phyloP scores from a whole-genome alignment of 2,888 invertebrate species.

The Hartigia nigra region DNA sequence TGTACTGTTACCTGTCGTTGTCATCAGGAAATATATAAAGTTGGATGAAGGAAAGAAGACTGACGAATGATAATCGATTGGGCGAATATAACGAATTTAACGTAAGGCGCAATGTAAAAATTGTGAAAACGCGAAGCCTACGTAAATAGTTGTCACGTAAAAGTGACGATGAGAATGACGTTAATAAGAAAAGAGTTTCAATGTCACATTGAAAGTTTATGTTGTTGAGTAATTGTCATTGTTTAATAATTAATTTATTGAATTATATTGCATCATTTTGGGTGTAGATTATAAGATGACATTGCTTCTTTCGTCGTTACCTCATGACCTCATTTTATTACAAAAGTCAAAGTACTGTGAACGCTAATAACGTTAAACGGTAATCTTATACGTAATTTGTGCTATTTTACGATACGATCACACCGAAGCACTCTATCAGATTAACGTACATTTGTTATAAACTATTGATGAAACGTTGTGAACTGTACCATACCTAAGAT shows the following conservation, averaged over 20 bases:
- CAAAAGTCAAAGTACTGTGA: background rate
- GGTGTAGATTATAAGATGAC: background rate
- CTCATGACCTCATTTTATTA: background rate
- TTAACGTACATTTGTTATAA: constrained; percentile 29
- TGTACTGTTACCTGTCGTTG: background rate
- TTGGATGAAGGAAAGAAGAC: constrained; percentile 40
- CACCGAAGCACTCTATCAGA: background rate
- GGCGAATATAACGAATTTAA: constrained; percentile 1
- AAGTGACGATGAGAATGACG: background rate
- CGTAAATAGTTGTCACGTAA: background rate
- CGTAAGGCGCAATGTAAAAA: background rate
- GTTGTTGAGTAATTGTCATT: background rate
- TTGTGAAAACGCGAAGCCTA: background rate
- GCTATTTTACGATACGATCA: constrained; percentile 17
- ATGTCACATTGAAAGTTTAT: constrained; percentile 7
- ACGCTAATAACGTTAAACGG: background rate
- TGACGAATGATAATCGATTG: constrained; percentile 35
- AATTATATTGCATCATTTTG: background rate
- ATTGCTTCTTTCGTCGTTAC: background rate
- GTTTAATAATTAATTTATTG: background rate
- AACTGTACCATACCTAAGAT: constrained; percentile 33
- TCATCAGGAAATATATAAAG: background rate
- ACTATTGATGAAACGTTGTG: constrained; percentile 27
- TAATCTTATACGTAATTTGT: background rate
- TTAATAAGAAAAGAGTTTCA: background rate